Evolutionary conservation across 2,797 vertebrate genomes (phyloP), one percentile per base, ranked within the genome.

Genomic region (Typhlichthys eigenmanni): DNA sequence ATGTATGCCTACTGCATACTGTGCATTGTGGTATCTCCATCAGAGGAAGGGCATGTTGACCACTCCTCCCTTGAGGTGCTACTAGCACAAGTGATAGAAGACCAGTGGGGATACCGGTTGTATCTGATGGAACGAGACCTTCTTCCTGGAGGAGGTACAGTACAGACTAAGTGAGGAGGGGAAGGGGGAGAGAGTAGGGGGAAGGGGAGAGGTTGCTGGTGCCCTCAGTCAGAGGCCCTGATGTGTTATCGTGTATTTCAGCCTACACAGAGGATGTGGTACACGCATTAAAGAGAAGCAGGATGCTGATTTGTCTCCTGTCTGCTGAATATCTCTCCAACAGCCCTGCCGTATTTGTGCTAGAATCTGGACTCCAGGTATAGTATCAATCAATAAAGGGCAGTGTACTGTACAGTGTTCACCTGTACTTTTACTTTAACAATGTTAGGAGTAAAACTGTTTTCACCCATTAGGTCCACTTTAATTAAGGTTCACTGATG

Each of bases 41-140:
- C 59, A 13, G 46, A 64, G n/a, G 63, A 69, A 13, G 38, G 29
- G 9, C 12, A 34, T 10, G 13, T 24, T 16, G 43, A 17, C 43
- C 48, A 71, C 51, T 64, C 6, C 34, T 60, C 70, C 9, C 65
- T 76, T 1, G 76, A 93, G 59, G 74, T 68, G 59, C 84, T 94
- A 79, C 82, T 97, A 43, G 92, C 92, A n/a, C 81, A 84, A 2
- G 75, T 94, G 16, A 69, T 98, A 54, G 96, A 97, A 88, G 90
- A 92, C 24, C 85, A 80, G 80, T 94, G 93, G 38, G 93, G 94
- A 5, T 96, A 96, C 71, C 93, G 87, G 7, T 75, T 98, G 57
- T 96, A 93, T 73, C 89, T 98, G 68, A 76, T 93, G 62, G 95
- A 97, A 76, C 93, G 96, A 80, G 95, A 98, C 38, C 60, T 95